Conservation (phyloP, 53 echinoderm and acorn worm genomes). For the Mesocentrotus franciscanus region DNA sequence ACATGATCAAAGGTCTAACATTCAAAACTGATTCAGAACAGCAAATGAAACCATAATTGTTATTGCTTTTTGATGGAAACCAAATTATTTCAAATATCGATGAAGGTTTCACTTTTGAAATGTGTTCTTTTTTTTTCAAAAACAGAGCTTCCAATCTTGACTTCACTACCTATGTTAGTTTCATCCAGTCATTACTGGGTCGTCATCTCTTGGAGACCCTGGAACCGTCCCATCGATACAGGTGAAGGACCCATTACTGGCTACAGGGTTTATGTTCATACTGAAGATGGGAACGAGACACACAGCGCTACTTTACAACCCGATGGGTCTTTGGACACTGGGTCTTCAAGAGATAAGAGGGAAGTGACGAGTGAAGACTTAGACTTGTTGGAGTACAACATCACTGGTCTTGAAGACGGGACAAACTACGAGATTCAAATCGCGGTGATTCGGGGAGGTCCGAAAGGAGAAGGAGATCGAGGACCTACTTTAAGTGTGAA, state of each 20-base stretch:
- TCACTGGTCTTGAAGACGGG: neutral
- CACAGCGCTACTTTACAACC: neutral
- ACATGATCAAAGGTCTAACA: no score
- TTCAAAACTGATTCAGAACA: no score
- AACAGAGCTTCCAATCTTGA: neutral
- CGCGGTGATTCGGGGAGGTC: neutral
- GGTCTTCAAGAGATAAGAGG: neutral
- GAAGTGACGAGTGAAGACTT: neutral
- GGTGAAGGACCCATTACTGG: slow-evolving; percentile 23
- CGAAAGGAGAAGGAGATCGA: neutral
- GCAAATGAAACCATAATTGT: no score
- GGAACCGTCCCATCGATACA: neutral
- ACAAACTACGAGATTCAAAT: no score
- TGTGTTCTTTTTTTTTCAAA: neutral
- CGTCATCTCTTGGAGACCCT: neutral
- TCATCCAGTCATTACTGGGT: neutral
- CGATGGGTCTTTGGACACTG: neutral
- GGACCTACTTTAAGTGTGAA: neutral
- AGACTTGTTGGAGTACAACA: neutral
- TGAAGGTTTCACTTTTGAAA: no score
- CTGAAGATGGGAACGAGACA: neutral
- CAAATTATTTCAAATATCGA: no score
- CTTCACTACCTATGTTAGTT: neutral
- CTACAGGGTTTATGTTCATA: neutral
- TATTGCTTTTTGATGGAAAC: no score